Base-by-base conservation (phyloP, 1,140 invertebrate genomes). In the Lordiphosa collinella region DNA sequence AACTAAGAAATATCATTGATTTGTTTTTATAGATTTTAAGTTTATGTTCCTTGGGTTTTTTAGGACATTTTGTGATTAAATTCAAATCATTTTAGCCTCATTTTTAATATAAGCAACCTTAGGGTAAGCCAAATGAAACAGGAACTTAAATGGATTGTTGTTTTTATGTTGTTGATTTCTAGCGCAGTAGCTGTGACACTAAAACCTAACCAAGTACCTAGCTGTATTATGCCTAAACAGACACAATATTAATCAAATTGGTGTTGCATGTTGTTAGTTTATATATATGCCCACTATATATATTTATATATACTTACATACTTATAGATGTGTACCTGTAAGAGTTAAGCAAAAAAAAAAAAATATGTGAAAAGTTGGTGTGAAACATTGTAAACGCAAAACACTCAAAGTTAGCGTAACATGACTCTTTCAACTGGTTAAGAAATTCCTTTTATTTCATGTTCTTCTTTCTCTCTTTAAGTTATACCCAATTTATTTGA, bases 111-210 rank as follows among this genome's bases (percentile, higher is more conserved):
- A 22, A 22, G 3, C 2, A 22, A 4, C n/a, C n/a, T 22, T 52
- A 35, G 11, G 12, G 12, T 69, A 49, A 68, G 57, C 18, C 44
- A 51, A 61, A 43, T 11, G 58, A 86, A 85, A 86, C 75, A 82
- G 75, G 75, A 82, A 80, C 75, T 63, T 75, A 74, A 50, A 59
- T 50, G 66, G 40, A 62, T 59, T 69, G 63, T 84, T 52, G 11
- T 61, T 58, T 35, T 32, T 34, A 41, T 16, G 38, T 18, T 55
- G 67, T 80, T 78, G 67, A 56, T 75, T 71, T 59, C 75, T 82
- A 82, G 76, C 75, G 75, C 76, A 75, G 76, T 80, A 80, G 75
- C 75, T 80, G 75, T 80, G 75, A 80, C 41, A 71, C 53, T 60
- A 38, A 65, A 55, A 69, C 68, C 38, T 61, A 54, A 54, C 37